Evolutionary conservation across 1,140 invertebrate genomes (phyloP), one percentile per base, ranked within the genome.

Genomic region (Danaus melanippus): DNA sequence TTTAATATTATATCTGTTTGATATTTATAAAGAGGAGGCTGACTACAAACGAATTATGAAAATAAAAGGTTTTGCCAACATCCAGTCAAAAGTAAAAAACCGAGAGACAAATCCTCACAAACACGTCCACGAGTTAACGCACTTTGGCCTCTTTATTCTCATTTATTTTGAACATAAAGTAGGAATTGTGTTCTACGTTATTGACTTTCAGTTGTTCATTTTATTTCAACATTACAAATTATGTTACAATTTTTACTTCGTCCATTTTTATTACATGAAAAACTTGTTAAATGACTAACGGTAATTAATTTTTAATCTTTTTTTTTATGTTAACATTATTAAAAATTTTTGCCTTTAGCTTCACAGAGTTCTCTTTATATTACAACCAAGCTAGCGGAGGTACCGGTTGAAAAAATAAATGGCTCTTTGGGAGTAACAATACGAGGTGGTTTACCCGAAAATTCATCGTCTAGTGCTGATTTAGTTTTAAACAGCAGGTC

Each of bases 401-500:
- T 95, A 10, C 90, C 91, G 0, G 89, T 95, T 32, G 93, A 95
- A 76, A 91, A 95, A 67, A 93, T 96, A 46, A 92, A 91, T 46
- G 94, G 94, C 2, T 96, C 95, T 43, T 91, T 97, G 49, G 97
- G 96, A 0, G 92, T 98, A 41, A 97, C 95, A 2, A 86, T 98
- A 15, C 87, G 96, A 21, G 96, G 96, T 1, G 90, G 91, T 17
- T 88, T 91, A 53, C 88, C 88, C 1, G 89, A 92, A 64, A 84
- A 84, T 48, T 74, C 78, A 0, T 69, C 72, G 4, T 66, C 74
- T 0, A 82, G 78, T 45, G 82, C 77, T 8, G 79, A 82, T 52
- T 60, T 84, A 52, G 71, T 86, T 9, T 60, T 85, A 12, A 78
- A 91, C 89, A 79, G 79, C 58, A 47, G 80, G 12, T 76, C 79